Base-by-base conservation (phyloP, 2,888 invertebrate species). In the Saturnia pavonia region DNA sequence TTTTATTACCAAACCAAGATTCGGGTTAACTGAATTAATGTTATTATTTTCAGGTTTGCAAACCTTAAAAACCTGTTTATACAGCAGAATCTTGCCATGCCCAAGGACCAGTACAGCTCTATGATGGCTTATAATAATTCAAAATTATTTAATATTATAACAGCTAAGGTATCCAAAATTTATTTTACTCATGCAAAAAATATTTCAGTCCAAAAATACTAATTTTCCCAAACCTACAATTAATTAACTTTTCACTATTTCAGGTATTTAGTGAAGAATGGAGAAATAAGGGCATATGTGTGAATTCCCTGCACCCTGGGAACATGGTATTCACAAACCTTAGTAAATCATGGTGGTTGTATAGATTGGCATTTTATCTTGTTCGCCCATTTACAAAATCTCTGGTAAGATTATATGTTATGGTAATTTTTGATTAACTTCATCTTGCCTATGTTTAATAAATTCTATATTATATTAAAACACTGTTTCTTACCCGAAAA, bases 301-400 rank as follows among this genome's bases (percentile, higher is more conserved):
- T 97, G 1, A 97, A 97, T 84, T 96, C 97, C 2, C 89, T 98
- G 11, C 99, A 99, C 90, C 99, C 99, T 1, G 99, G 99, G 3
- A 99, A 99, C 86, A 96, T 99, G 96, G 97, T 99, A 19, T 96
- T 95, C 72, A 96, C 98, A 0, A 95, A 95, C 75, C 70, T 99
- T 11, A 92, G 96, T 67, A 95, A 97, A 68, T 95, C 97, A 82
- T 98, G 98, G 96, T 99, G 98, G 98, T 82, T 97, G 27, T 97
- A 96, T 84, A 93, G 96, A 77, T 78, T 98, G 0, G 84, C 97
- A 0, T 99, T 97, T 85, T 94, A 95, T n/a, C 48, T 98, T 1
- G 97, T 97, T 16, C 94, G 98, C 71, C 99, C 99, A 11, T 99
- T 99, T 88, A 98, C 99, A 0, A 99, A 99, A 88, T 97, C 98